Conservation (phyloP, 2,113 vertebrate genomes). For the Phodopus roborovskii region DNA sequence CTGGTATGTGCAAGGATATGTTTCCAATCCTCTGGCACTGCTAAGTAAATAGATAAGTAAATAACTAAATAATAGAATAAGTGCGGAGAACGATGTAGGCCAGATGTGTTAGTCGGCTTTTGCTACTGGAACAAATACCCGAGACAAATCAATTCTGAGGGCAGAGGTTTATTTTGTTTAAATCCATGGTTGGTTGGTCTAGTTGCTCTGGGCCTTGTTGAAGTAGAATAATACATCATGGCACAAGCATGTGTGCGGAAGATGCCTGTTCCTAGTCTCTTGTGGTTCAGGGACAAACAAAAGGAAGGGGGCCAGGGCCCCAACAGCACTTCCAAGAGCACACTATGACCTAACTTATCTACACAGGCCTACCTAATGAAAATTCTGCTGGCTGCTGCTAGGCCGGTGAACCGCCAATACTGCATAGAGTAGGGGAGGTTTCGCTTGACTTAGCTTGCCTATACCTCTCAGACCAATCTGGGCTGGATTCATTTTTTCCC, state of each 20-base stretch:
- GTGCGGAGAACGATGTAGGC: background rate
- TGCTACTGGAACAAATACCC: background rate
- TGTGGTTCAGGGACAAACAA: background rate
- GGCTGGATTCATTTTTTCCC: constrained; percentile 34
- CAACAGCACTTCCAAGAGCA: background rate
- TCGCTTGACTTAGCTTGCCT: background rate
- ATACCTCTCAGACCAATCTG: background rate
- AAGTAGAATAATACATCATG: too few relatives aligned
- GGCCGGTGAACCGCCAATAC: background rate
- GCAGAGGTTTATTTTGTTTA: background rate
- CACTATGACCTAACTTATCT: background rate
- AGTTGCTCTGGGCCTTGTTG: background rate
- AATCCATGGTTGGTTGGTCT: background rate
- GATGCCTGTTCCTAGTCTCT: background rate
- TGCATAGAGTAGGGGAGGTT: background rate
- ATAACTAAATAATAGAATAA: background rate
- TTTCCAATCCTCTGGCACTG: background rate
- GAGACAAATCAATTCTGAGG: background rate
- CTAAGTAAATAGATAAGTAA: background rate
- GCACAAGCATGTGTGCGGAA: background rate
- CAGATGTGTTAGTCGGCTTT: background rate
- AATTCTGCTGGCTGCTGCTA: background rate
- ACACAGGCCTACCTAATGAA: background rate
- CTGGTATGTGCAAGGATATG: background rate
- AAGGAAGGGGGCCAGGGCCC: background rate